A percentile compares a stretch with the other conserved stretches of the same genome.
These are phyloP conservation scores for Acanthurus leucopareius DNA, from an alignment of 2,797 vertebrate genomes.

Conservation along the genomic window DNA sequence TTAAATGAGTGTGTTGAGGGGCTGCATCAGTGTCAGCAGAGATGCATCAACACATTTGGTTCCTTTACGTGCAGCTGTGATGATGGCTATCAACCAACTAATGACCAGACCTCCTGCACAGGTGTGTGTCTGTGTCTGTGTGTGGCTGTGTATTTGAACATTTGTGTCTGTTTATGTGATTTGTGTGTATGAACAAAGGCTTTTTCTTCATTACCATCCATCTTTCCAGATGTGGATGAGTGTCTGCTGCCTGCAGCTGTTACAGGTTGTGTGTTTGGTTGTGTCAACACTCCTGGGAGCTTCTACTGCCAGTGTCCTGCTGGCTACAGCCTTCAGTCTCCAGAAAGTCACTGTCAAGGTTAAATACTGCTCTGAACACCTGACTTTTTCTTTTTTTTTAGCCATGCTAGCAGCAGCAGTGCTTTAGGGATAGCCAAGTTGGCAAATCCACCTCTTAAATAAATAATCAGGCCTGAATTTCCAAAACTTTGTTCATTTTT, in stretches of 20 bases:
- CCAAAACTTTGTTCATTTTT: no score
- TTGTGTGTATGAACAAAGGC: background rate
- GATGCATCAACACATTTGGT: conserved; percentile 81
- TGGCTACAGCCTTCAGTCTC: conserved; percentile 63
- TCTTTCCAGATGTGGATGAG: conserved; percentile 78
- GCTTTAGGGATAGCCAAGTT: background rate
- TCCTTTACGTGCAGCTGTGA: conserved; percentile 77
- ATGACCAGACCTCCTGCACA: conserved; percentile 43
- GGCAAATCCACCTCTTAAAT: no score
- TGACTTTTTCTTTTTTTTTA: background rate
- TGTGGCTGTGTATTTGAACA: background rate
- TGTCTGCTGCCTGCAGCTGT: conserved; percentile 59
- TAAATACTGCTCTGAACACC: background rate
- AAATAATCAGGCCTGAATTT: no score
- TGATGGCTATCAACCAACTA: conserved; percentile 63
- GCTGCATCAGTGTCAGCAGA: conserved; percentile 73
- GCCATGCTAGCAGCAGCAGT: background rate
- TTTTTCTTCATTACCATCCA: background rate
- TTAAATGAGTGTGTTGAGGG: conserved; percentile 75
- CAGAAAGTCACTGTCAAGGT: conserved; percentile 70
- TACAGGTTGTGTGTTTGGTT: conserved; percentile 71
- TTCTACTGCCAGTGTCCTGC: conserved; percentile 74
- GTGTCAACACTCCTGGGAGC: conserved; percentile 74
- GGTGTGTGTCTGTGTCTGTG: conserved; percentile 37
- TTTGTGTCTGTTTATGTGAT: conserved; percentile 37